A percentile compares a stretch with the other conserved stretches of the same genome.
Conservation (phyloP, 2,888 invertebrate genomes). For the Cantharis lateralis region DNA sequence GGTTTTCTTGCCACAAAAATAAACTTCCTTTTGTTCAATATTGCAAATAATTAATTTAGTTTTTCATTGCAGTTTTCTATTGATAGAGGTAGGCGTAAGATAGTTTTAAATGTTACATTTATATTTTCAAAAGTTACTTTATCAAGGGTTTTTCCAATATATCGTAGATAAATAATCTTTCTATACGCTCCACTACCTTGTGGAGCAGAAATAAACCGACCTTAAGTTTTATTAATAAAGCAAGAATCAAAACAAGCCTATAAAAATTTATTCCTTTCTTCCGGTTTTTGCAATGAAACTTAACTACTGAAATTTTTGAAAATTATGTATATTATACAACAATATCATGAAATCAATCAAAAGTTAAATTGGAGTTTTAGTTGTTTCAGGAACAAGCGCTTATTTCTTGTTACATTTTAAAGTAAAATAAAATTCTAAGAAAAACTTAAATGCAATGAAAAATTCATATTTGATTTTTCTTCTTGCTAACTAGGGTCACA, state of each 20-base stretch:
- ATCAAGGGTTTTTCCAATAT: not conserved
- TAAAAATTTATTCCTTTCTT: not conserved
- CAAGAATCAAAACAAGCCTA: not conserved
- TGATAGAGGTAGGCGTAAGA: not conserved
- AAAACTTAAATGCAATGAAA: slow-evolving; percentile 29
- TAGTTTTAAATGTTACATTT: not conserved
- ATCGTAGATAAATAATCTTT: not conserved
- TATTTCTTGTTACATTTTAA: not conserved
- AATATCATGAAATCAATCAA: not conserved
- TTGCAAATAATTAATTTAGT: not conserved
- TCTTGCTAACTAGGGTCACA: slow-evolving; percentile 34
- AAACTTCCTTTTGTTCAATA: not conserved
- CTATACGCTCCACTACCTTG: not conserved
- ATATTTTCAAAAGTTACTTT: not conserved
- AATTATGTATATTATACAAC: not conserved
- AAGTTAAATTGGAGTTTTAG: not conserved
- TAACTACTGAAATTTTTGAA: not conserved
- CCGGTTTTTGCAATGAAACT: not conserved
- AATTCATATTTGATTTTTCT: slow-evolving; percentile 38
- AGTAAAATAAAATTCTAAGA: not conserved
- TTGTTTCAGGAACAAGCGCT: not conserved
- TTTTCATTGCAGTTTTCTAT: not conserved
- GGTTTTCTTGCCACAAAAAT: not conserved
- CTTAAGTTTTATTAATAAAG: not conserved
- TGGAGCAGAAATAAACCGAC: not conserved